phyloP scores from a whole-genome alignment of 2,797 vertebrate species.

The Hippopotamyrus pictus region DNA sequence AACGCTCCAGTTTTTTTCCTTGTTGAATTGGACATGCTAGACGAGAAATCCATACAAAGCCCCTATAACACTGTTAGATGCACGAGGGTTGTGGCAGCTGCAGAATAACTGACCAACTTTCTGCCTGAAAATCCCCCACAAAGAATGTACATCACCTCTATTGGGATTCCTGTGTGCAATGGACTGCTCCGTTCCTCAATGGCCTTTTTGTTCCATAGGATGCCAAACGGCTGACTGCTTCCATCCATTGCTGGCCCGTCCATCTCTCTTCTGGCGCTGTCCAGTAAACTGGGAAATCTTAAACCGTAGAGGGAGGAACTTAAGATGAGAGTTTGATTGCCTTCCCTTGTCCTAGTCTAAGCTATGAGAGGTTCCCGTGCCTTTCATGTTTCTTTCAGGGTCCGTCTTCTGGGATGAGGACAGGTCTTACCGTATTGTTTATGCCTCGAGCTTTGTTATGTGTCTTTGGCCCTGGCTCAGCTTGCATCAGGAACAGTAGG shows the following conservation, averaged over 20 bases:
- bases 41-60: not conserved
- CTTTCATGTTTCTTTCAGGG: not conserved
- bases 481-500: not conserved
- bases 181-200: not conserved
- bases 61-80: not conserved
- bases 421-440: not conserved
- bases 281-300: not conserved
- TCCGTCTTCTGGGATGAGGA: not conserved
- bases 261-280: not conserved
- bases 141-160: not conserved
- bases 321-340: not conserved
- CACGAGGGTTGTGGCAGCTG: not conserved
- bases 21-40: not conserved
- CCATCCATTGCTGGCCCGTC: not conserved
- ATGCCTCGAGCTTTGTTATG: not conserved
- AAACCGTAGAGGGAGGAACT: not conserved
- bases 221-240: not conserved
- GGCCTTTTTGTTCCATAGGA: conserved; percentile 17
- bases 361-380: not conserved
- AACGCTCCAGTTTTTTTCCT: not conserved
- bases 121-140: not conserved
- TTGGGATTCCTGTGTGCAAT: not conserved
- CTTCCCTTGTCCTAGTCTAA: not conserved
- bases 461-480: not conserved
- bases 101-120: not conserved